Conservation (phyloP, 2,888 invertebrate genomes). For the Microplitis manilae region DNA sequence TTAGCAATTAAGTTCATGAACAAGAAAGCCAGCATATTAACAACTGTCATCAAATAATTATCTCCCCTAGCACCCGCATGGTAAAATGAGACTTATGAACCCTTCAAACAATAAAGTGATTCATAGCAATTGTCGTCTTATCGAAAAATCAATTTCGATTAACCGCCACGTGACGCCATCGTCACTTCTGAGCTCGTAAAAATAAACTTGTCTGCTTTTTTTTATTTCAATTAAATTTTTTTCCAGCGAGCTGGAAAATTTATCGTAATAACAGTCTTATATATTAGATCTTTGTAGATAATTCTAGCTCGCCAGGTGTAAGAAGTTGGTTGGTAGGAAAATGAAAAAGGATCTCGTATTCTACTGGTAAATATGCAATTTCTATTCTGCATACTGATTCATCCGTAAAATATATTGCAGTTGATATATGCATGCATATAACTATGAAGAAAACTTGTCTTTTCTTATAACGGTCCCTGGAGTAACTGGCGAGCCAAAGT, state of each 20-base stretch:
- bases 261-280: slow-evolving; percentile 8
- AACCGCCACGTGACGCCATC: slow-evolving; percentile 51
- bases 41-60: slow-evolving; percentile 51
- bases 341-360: slow-evolving; percentile 32
- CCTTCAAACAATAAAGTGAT: slow-evolving; percentile 49
- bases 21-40: slow-evolving; percentile 38
- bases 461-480: slow-evolving; percentile 23
- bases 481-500: slow-evolving; percentile 15
- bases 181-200: slow-evolving; percentile 39
- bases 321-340: slow-evolving; percentile 31
- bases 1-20: background rate
- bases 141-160: slow-evolving; percentile 61
- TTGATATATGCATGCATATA: slow-evolving; percentile 14
- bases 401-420: slow-evolving; percentile 8
- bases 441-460: slow-evolving; percentile 5
- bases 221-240: slow-evolving; percentile 10
- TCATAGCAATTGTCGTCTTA: slow-evolving; percentile 58
- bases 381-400: slow-evolving; percentile 25
- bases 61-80: slow-evolving; percentile 50
- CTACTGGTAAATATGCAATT: slow-evolving; percentile 41
- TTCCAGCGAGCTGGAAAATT: background rate
- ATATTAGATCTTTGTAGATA: slow-evolving; percentile 34
- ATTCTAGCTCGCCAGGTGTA: slow-evolving; percentile 50
- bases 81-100: slow-evolving; percentile 37
- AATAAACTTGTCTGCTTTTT: slow-evolving; percentile 5